Percentiles rank a stretch among this genome's conserved stretches.
These are phyloP conservation scores for Callipepla californica DNA, from an alignment of 2,113 vertebrate genomes.

Conservation along the genomic window DNA sequence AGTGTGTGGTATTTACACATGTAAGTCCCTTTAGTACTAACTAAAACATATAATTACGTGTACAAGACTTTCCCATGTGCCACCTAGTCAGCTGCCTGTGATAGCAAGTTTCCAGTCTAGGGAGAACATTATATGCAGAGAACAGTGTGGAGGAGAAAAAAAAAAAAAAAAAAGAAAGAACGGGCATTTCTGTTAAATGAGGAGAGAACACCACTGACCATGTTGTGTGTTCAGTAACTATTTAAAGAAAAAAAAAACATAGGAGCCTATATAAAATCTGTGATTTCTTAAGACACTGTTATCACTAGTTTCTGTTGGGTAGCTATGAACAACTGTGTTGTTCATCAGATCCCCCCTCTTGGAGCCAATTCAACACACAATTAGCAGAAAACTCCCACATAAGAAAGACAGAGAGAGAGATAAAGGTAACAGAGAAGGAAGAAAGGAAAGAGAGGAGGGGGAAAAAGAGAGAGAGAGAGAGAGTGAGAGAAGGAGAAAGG, in stretches of 20 bases:
- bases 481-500: neutral
- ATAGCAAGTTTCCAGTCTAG: slow-evolving; percentile 40
- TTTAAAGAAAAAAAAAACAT: neutral
- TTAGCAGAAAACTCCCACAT: neutral
- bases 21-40: slow-evolving; percentile 56
- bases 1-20: slow-evolving; percentile 1
- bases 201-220: neutral
- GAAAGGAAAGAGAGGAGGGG: too few relatives aligned
- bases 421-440: neutral
- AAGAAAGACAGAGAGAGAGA: neutral
- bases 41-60: slow-evolving; percentile 53
- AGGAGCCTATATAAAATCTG: neutral
- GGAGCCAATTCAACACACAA: neutral
- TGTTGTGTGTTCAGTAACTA: neutral
- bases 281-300: neutral
- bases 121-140: neutral
- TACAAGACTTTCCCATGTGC: slow-evolving; percentile 22
- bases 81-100: slow-evolving; percentile 6
- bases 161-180: neutral
- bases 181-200: neutral
- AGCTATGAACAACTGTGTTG: neutral
- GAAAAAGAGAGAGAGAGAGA: neutral
- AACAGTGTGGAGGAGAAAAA: neutral
- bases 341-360: neutral
- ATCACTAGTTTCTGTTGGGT: neutral